Conservation (phyloP, 1,140 invertebrate species). For the Papilio polyxenes region DNA sequence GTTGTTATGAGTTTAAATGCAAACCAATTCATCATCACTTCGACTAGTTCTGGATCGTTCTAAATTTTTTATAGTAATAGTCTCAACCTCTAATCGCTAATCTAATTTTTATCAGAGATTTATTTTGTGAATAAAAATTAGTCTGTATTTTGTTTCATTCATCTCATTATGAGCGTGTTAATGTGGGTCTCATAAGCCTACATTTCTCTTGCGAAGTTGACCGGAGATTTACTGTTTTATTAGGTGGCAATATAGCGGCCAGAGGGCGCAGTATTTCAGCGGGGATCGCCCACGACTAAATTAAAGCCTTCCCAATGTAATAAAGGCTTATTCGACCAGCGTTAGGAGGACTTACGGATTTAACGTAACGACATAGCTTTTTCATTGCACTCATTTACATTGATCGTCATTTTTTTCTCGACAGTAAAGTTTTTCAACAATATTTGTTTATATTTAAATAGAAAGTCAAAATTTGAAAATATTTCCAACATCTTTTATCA, state of each 20-base stretch:
- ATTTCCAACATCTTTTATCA: too few relatives aligned
- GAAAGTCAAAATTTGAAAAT: neutral
- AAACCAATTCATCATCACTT: too few relatives aligned
- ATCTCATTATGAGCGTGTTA: slow-evolving; percentile 22
- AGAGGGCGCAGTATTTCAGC: slow-evolving; percentile 54
- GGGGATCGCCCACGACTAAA: slow-evolving; percentile 53
- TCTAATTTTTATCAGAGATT: neutral
- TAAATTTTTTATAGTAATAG: neutral
- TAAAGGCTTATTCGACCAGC: slow-evolving; percentile 45
- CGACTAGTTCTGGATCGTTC: neutral
- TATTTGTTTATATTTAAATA: neutral
- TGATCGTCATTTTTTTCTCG: neutral
- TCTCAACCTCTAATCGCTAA: neutral
- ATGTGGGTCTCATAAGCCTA: slow-evolving; percentile 20
- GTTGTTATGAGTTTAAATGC: too few relatives aligned
- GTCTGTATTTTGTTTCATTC: neutral
- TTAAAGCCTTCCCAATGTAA: slow-evolving; percentile 50
- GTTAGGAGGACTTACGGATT: slow-evolving; percentile 39
- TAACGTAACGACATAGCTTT: neutral
- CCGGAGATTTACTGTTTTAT: slow-evolving; percentile 61
- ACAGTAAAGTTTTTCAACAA: neutral
- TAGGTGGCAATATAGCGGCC: slow-evolving; percentile 58
- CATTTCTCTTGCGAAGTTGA: slow-evolving; percentile 17
- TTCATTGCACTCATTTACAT: neutral
- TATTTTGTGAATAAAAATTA: slow-evolving; percentile 2